Base-by-base conservation (phyloP, 2,888 invertebrate genomes). In the Nymphalis c-album region DNA sequence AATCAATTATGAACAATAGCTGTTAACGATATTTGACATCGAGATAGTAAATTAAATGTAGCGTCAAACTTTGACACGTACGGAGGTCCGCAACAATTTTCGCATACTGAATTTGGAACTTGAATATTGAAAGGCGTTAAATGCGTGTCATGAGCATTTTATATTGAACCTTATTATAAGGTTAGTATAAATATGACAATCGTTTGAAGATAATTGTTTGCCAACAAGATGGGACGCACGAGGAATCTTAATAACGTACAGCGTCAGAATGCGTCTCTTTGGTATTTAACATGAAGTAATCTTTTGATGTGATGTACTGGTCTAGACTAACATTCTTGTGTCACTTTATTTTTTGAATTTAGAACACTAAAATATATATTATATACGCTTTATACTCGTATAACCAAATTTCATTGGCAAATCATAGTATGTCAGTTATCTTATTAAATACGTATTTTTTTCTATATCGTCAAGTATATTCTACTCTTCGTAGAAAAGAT, bases 241-340 rank as follows among this genome's bases (percentile, higher is more conserved):
- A 53, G 60, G 65, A 60, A 65, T 65, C 46, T 35, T 55, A 65
- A 65, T 65, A 60, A 60, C 57, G 22, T 65, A 35, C 35, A 60
- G 20, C 46, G 26, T 60, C 51, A 60, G 60, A 65, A 60, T 65
- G 53, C 53, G 65, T 60, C 31, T 45, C 60, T 60, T 47, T 46
- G 60, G 53, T 47, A 60, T 65, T 65, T 60, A 47, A 48, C 55
- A n/a, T 64, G 26, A 51, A 60, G n/a, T 31, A 48, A 22, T 13
- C 13, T 22, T 65, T 20, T 16, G 7, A 26, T 31, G 17, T 55
- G 22, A 22, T 55, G 31, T 47, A 53, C 20, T 46, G 46, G 46
- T 53, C 60, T 40, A 35, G 35, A 63, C 47, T 47, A 40, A 40
- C 13, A 13, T 46, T 31, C 26, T 5, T 31, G 26, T 31, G 6